Evolutionary conservation across 2,888 invertebrate genomes (phyloP), one percentile per base, ranked within the genome.

Genomic region (Drosophila nr. fundita): DNA sequence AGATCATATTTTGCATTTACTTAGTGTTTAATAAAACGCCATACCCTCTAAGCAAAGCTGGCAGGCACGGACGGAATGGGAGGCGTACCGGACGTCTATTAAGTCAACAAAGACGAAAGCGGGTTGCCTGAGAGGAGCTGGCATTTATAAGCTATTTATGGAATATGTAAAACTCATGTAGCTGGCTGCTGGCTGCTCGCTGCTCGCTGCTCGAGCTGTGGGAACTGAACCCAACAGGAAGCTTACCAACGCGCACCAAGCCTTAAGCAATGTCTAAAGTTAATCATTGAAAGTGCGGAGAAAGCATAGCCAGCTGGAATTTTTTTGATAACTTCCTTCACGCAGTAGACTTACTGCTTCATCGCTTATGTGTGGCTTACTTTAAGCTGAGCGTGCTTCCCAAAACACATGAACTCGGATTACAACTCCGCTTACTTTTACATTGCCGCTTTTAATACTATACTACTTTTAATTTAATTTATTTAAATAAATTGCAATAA

Each of bases 61-160:
- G 24, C 18, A 49, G 11, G 11, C 10, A 54, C 13, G 8, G 27
- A 1, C 13, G 15, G 49, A 24, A 10, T 6, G 52, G 24, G 30
- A 10, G 32, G 36, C 34, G 52, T 52, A 24, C 45, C 57, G 68
- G 48, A 45, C 29, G 49, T 36, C 50, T 67, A 59, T 73, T 61
- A 42, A 82, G 50, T 63, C 55, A 61, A 69, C 52, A 66, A 18
- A 48, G 50, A 34, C 7, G 18, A 0, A 15, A 45, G 21, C 45
- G 45, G 42, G 42, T 13, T 11, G 42, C 42, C 27, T 1, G 11
- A 15, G 1, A 27, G 29, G 10, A 1, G 30, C 45, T n/a, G 55
- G 42, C 65, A 64, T 60, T 71, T 79, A 74, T 66, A 70, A 68
- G 70, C 58, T 70, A 68, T 68, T 71, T 82, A 79, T 74, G 34